These are phyloP conservation scores for Ptilodon capucinus DNA, from an alignment of 2,888 invertebrate species.

Conservation along the genomic window DNA sequence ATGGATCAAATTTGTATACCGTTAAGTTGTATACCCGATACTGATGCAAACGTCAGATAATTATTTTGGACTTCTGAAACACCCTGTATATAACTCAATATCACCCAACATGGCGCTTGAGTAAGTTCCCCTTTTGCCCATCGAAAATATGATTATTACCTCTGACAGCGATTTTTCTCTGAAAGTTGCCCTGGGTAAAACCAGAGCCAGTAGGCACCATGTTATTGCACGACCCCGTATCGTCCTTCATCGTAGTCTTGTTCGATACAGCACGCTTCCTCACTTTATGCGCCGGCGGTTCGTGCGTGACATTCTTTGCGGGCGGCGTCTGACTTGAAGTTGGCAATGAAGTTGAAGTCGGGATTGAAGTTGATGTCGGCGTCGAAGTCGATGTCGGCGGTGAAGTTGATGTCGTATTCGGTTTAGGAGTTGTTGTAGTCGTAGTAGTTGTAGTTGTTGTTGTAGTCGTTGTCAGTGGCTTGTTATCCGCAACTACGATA, in stretches of 20 bases:
- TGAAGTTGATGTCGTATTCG: conserved; percentile 61
- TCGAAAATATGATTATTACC: too few relatives aligned
- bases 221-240: conserved; percentile 56
- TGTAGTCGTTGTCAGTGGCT: conserved; percentile 69
- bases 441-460: conserved; percentile 67
- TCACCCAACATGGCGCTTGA: too few relatives aligned
- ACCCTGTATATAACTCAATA: too few relatives aligned
- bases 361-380: conserved; percentile 29
- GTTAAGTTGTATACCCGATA: too few relatives aligned
- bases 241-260: conserved; percentile 38
- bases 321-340: conserved; percentile 9
- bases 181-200: conserved; percentile 89
- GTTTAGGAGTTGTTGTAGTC: conserved; percentile 67
- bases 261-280: conserved; percentile 47
- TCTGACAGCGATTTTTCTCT: conserved; percentile 84
- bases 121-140: too few relatives aligned
- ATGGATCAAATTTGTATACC: too few relatives aligned
- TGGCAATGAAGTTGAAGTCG: conserved; percentile 15
- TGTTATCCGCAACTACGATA: conserved; percentile 87
- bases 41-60: too few relatives aligned
- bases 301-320: conserved; percentile 15
- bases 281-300: conserved; percentile 37
- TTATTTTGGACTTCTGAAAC: too few relatives aligned
- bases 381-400: conserved; percentile 42
- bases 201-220: conserved; percentile 85